Conservation (phyloP, 2,113 vertebrate species). For the Pedionomus torquatus region DNA sequence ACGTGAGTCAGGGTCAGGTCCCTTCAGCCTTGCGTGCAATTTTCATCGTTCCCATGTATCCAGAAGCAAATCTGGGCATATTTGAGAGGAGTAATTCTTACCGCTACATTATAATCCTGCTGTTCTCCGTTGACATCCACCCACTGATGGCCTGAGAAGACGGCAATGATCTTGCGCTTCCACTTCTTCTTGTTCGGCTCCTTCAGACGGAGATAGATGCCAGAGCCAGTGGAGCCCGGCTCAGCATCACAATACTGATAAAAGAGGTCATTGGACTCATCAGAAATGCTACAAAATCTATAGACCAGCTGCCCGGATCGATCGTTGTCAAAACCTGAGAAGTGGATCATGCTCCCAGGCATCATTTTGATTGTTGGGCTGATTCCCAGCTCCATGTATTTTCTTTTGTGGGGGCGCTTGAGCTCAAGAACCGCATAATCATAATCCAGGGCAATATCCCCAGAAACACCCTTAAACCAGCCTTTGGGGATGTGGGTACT, state of each 20-base stretch:
- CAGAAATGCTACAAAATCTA: slow-evolving; percentile 92
- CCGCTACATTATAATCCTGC: slow-evolving; percentile 97
- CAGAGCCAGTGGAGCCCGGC: slow-evolving; percentile 91
- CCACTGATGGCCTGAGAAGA: slow-evolving; percentile 95
- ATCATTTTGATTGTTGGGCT: slow-evolving; percentile 87
- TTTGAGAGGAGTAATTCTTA: slow-evolving; percentile 94
- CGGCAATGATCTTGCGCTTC: slow-evolving; percentile 92
- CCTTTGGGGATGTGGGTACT: slow-evolving; percentile 92
- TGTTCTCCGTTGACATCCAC: slow-evolving; percentile 87
- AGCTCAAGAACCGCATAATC: slow-evolving; percentile 94
- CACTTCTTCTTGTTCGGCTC: slow-evolving; percentile 89
- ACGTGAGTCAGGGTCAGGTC: background rate
- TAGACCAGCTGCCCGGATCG: slow-evolving; percentile 89
- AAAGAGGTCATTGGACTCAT: slow-evolving; percentile 90
- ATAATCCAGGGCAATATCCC: slow-evolving; percentile 85
- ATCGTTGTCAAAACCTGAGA: slow-evolving; percentile 95
- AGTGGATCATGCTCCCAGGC: slow-evolving; percentile 92
- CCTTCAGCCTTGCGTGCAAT: slow-evolving; percentile 80
- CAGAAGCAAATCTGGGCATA: slow-evolving; percentile 97
- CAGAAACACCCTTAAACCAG: slow-evolving; percentile 85
- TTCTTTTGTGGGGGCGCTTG: slow-evolving; percentile 87
- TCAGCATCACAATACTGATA: slow-evolving; percentile 96
- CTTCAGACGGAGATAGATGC: slow-evolving; percentile 92
- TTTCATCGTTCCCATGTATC: slow-evolving; percentile 86
- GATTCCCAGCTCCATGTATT: slow-evolving; percentile 90